These are phyloP conservation scores for Helicoverpa assulta DNA, from an alignment of 2,888 invertebrate genomes.

Conservation along the genomic window DNA sequence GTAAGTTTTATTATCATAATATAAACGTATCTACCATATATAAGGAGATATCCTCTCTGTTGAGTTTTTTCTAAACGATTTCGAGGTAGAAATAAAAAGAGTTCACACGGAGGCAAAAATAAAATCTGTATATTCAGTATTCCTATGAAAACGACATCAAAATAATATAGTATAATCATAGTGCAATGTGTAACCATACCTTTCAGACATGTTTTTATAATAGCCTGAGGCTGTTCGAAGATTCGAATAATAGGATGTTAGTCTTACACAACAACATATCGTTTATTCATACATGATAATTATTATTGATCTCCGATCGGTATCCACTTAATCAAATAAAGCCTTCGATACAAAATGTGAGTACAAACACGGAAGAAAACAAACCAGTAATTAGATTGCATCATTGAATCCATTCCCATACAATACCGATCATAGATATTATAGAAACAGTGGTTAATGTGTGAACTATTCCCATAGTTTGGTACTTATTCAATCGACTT, in stretches of 20 bases:
- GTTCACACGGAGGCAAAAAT: too few species aligned
- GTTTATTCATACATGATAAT: background rate
- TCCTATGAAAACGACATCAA: too few species aligned
- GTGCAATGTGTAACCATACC: too few species aligned
- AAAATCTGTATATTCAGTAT: too few species aligned
- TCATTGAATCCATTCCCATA: conserved; percentile 61
- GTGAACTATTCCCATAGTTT: conserved; percentile 64
- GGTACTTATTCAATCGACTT: conserved; percentile 43
- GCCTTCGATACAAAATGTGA: conserved; percentile 32
- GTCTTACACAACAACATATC: background rate
- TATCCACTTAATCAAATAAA: conserved; percentile 35
- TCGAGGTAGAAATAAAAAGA: too few species aligned
- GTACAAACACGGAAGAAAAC: conserved; percentile 58
- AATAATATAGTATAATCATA: too few species aligned
- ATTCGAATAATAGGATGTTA: too few species aligned
- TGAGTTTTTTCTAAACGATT: too few species aligned
- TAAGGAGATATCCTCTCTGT: too few species aligned
- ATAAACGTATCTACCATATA: too few species aligned
- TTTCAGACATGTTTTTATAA: too few species aligned
- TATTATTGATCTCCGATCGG: conserved; percentile 28
- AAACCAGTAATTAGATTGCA: conserved; percentile 57
- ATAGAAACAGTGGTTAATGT: conserved; percentile 55
- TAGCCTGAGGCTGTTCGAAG: too few species aligned
- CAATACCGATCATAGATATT: conserved; percentile 62
- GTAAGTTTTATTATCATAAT: conserved; percentile 72